Percentiles rank a stretch among this genome's conserved stretches.
Conservation (phyloP, 2,113 vertebrate species). For the Aldabrachelys gigantea region DNA sequence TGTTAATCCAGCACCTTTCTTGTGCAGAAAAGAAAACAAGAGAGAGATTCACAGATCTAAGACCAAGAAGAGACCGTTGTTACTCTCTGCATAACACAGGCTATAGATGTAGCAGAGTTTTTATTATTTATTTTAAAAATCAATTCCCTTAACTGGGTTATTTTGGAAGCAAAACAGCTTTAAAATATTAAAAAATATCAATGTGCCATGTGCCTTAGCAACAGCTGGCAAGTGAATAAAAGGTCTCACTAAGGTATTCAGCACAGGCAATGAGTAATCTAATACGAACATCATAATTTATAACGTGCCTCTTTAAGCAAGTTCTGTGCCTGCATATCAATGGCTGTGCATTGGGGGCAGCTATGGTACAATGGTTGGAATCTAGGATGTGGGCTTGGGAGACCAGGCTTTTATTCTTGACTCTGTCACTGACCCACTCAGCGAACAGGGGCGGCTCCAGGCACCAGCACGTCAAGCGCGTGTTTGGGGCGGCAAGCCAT, state of each 20-base stretch:
- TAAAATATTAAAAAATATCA: not conserved
- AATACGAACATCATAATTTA: not conserved
- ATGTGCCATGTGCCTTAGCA: not conserved
- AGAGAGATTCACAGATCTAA: not conserved
- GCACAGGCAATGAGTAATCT: not conserved
- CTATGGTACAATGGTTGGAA: not conserved
- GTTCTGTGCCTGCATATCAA: not conserved
- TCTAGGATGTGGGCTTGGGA: not conserved
- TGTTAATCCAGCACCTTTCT: not conserved
- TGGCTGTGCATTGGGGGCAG: not conserved
- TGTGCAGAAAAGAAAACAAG: not conserved
- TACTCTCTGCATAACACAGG: not conserved
- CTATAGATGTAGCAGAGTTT: not conserved
- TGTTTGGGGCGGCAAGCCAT: too few relatives aligned
- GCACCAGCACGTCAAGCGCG: too few relatives aligned
- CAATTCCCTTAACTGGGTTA: not conserved
- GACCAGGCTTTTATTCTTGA: not conserved
- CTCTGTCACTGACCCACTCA: accelerated
- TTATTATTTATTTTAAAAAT: not conserved
- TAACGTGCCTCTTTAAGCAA: not conserved
- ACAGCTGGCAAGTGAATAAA: not conserved
- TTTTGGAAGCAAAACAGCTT: slow-evolving; percentile 4
- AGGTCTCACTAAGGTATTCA: not conserved
- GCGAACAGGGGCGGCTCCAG: too few relatives aligned
- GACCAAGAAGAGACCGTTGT: slow-evolving; percentile 17